Evolutionary conservation across 1,140 invertebrate species (phyloP), one percentile per base, ranked within the genome.

Genomic region (Euura lappo): DNA sequence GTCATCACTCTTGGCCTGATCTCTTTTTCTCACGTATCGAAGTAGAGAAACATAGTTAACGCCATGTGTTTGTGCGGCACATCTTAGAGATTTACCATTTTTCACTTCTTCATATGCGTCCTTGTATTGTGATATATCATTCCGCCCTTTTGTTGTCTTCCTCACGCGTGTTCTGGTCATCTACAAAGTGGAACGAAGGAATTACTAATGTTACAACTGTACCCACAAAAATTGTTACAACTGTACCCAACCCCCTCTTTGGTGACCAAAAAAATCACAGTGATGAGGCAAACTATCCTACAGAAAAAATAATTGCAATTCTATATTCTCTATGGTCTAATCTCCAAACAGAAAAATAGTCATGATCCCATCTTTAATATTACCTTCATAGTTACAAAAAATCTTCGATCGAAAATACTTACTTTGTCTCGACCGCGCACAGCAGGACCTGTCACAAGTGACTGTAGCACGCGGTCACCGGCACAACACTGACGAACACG

Each of bases 101-200:
- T 68, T 68, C 66, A 68, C 66, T 68, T 60, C 51, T 3, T 68
- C 28, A 42, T 68, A 68, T 68, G 66, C 66, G 66, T 4, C 11
- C 66, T 68, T 68, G 66, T 68, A 68, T n/a, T 68, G 66, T 68
- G 66, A 68, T 68, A 68, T 68, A 42, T 68, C 66, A 68, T 68
- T 68, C 13, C 66, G 66, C 42, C 66, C 66, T 68, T 11, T 68
- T 42, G 66, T 68, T 68, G 66, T 68, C 66, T 68, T 68, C 42
- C 66, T 68, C 42, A 6, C 13, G 66, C 66, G 13, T 68, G 11
- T 68, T 68, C 66, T 68, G 42, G 11, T 11, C 66, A 68, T 68
- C 66, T 68, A 68, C 66, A n/a, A 68, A 11, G 66, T 68, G 66
- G 42, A 68, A 6, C 66, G 10, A 68, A 68, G 66, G 10, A 68